Evolutionary conservation across 2,797 vertebrate species (phyloP), one percentile per base, ranked within the genome.

Genomic region (Dryobates pubescens): DNA sequence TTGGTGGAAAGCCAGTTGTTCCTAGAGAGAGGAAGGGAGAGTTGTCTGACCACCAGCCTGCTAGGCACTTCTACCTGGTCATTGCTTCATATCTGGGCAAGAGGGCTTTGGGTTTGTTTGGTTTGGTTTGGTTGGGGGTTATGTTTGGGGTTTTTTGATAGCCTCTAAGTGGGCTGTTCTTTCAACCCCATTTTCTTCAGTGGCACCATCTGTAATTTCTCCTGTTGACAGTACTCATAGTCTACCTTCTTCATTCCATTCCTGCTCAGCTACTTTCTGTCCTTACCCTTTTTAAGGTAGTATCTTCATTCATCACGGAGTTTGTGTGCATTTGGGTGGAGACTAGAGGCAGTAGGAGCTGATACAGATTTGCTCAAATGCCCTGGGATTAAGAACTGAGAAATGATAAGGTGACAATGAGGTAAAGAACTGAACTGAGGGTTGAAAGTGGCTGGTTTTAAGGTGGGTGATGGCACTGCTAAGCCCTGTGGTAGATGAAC

Each of bases 21-120:
- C 5, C 70, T 12, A 11, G 7, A 47, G 23, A 47, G 2, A 5
- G 9, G 5, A 20, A 13, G 12, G 15, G 6, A 18, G 7, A 27
- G 4, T 1, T 1, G 23, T 13, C n/a, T 51, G 51, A 16, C 2
- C 2, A 6, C 3, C 0, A 15, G 9, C 3, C 14, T 69, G 3
- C 29, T 10, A 3, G 18, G 22, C 1, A 1, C 2, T 32, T 72
- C 8, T 2, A 6, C 1, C 5, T 18, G 2, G 13, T 0, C 0
- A 1, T 6, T 29, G 26, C 3, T 69, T 51, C 43, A 0, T 34
- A n/a, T 6, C 5, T 56, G 10, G 23, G 5, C 7, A 51, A 77
- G 49, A 70, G 16, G 53, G 15, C 4, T 30, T 29, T 56, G 54
- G 29, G 16, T 9, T 27, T 27, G 51, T 53, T 53, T 14, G 2